Evolutionary conservation across 2,888 invertebrate genomes (phyloP).

Genomic region (Sphaerophoria rueppellii): DNA sequence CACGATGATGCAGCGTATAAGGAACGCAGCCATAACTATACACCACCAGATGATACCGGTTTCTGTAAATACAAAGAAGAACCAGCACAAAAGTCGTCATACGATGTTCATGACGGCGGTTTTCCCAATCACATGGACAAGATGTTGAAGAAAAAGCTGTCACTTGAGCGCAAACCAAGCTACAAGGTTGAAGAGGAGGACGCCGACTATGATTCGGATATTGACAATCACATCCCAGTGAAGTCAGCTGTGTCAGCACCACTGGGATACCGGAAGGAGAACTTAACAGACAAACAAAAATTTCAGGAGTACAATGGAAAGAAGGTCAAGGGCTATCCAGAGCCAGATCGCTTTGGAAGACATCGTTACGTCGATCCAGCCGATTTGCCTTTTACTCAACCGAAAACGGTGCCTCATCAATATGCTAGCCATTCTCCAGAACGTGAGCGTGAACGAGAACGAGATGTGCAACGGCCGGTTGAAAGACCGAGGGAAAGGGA

Average conservation of each 20-base stretch:
- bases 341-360: slow-evolving; percentile 79
- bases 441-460: slow-evolving; percentile 2
- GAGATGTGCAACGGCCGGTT: slow-evolving; percentile 52
- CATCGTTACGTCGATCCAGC: slow-evolving; percentile 80
- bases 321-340: slow-evolving; percentile 78
- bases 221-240: slow-evolving; percentile 75
- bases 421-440: slow-evolving; percentile 73
- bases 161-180: slow-evolving; percentile 72
- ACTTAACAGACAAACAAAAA: slow-evolving; percentile 82
- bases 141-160: slow-evolving; percentile 79
- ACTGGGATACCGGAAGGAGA: slow-evolving; percentile 79
- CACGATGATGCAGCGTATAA: slow-evolving; percentile 76
- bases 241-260: slow-evolving; percentile 57
- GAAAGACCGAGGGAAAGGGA: slow-evolving; percentile 72
- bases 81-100: slow-evolving; percentile 57
- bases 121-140: slow-evolving; percentile 80
- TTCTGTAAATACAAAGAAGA: slow-evolving; percentile 69
- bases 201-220: slow-evolving; percentile 79
- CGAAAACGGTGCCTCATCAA: slow-evolving; percentile 74
- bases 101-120: slow-evolving; percentile 77
- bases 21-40: slow-evolving; percentile 73
- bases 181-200: slow-evolving; percentile 75
- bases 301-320: slow-evolving; percentile 80
- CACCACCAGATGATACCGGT: slow-evolving; percentile 65
- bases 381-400: slow-evolving; percentile 79